Conservation (phyloP, 2,797 vertebrate species). For the Gorsachius magnificus region DNA sequence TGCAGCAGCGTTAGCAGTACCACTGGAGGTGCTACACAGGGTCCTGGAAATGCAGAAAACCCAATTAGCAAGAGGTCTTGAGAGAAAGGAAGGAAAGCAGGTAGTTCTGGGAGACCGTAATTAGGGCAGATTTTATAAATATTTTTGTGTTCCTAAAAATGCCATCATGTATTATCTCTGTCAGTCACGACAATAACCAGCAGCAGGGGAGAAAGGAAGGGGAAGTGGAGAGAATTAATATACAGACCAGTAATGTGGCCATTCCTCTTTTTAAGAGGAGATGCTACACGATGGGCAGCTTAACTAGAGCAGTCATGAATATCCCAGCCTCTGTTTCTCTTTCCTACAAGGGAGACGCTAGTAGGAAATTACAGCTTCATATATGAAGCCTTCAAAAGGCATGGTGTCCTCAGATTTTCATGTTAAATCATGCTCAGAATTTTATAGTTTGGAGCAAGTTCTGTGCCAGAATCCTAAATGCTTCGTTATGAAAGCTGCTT, state of each 20-base stretch:
- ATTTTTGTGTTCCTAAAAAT: conserved; percentile 54
- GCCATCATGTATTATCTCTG: conserved; percentile 26
- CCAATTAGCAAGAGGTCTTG: not conserved
- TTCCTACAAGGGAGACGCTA: not conserved
- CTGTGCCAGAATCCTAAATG: conserved; percentile 27
- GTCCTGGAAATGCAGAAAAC: not conserved
- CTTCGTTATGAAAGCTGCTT: conserved; percentile 46
- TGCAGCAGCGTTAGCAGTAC: not conserved
- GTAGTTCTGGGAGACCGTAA: not conserved
- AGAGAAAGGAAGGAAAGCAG: not conserved
- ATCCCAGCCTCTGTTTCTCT: not conserved
- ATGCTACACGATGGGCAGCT: not conserved
- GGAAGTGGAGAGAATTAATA: conserved; percentile 28
- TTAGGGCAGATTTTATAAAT: conserved; percentile 50
- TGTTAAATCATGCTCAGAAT: conserved; percentile 56
- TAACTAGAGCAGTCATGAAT: not conserved
- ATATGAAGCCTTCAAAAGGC: not conserved
- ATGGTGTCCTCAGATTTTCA: conserved; percentile 22
- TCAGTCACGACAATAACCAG: conserved; percentile 43
- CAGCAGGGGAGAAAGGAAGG: conserved; percentile 50
- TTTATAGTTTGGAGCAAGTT: conserved; percentile 23
- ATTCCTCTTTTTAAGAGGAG: not conserved
- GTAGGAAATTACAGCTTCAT: not conserved
- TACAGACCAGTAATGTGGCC: not conserved
- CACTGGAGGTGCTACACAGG: not conserved